phyloP scores from a whole-genome alignment of 1,140 invertebrate genomes.

The Neodiprion fabricii region DNA sequence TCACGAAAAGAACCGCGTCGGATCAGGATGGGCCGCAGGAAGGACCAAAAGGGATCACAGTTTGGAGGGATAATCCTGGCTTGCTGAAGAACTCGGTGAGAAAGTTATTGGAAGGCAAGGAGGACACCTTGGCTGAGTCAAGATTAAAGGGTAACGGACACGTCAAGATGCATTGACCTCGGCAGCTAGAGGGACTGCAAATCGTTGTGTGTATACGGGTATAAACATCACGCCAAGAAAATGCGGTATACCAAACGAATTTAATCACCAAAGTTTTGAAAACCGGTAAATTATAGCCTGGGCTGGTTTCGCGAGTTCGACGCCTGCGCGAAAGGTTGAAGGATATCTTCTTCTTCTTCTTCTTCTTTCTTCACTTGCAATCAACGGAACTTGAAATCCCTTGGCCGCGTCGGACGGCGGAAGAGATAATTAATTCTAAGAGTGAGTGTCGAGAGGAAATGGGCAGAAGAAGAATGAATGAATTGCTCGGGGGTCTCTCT shows the following conservation, averaged over 20 bases:
- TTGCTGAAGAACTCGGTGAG: background rate
- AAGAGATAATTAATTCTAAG: conserved; percentile 39
- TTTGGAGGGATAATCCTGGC: background rate
- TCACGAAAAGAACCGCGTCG: background rate
- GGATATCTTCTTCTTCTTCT: background rate
- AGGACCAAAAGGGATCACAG: background rate
- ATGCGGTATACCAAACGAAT: too few relatives aligned
- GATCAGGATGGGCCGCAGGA: background rate
- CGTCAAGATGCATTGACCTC: background rate
- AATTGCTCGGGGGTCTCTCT: conserved; percentile 6
- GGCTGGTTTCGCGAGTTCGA: background rate
- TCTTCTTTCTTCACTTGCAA: background rate
- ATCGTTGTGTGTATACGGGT: too few relatives aligned
- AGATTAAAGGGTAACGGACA: conserved; percentile 31
- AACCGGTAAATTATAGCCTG: background rate
- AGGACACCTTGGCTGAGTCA: conserved; percentile 6
- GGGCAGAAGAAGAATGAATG: conserved; percentile 8
- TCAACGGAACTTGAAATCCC: background rate
- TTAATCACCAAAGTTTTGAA: background rate
- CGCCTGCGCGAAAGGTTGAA: background rate
- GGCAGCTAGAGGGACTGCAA: too few relatives aligned
- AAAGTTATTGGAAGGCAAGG: background rate
- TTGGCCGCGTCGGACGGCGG: conserved; percentile 21
- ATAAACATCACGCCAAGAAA: too few relatives aligned
- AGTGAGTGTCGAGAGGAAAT: conserved; percentile 28